Evolutionary conservation across 2,797 vertebrate species (phyloP), one percentile per base, ranked within the genome.

Genomic region (Sparidentex hasta): DNA sequence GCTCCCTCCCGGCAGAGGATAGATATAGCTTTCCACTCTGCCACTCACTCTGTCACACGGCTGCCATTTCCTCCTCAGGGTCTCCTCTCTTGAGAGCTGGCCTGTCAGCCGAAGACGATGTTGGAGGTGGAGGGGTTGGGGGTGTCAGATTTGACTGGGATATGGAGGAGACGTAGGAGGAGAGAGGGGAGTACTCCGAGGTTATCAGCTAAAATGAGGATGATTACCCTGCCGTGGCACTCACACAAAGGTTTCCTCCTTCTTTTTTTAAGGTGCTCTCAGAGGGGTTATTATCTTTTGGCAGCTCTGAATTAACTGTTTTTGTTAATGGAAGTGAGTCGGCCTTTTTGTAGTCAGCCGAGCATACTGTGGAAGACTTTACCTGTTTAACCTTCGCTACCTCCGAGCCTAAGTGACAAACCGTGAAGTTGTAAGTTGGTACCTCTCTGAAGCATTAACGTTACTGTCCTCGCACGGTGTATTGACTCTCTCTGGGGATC

Each of bases 11-110:
- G 83, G 76, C 84, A 82, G 78, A 69, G 71, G 75, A 87, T 82
- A 75, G 79, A 84, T 84, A 72, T 76, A 85, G 79, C 81, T 90
- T 90, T 92, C 83, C 83, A 76, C 80, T 88, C 89, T 88, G 89
- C 85, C 93, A 90, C 83, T 89, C 90, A 87, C 70, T 77, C 66
- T 92, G 91, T 91, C 89, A 90, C 87, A 80, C 27, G 57, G 83
- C 85, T 92, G 88, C 85, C 87, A 86, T 83, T 90, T 88, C 64
- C 66, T 86, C 80, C 80, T 90, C 81, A 33, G 84, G 91, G 88
- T 88, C 88, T 81, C 52, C 74, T 85, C 90, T 89, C 79, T 55
- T 17, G 90, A 87, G 90, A 79, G 81, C 80, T 62, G 83, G 74
- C 85, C 81, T 93, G 87, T 92, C 92, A 92, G 74, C 46, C 33